Conservation (phyloP, 2,888 invertebrate genomes). For the Heteromurus nitidus region DNA sequence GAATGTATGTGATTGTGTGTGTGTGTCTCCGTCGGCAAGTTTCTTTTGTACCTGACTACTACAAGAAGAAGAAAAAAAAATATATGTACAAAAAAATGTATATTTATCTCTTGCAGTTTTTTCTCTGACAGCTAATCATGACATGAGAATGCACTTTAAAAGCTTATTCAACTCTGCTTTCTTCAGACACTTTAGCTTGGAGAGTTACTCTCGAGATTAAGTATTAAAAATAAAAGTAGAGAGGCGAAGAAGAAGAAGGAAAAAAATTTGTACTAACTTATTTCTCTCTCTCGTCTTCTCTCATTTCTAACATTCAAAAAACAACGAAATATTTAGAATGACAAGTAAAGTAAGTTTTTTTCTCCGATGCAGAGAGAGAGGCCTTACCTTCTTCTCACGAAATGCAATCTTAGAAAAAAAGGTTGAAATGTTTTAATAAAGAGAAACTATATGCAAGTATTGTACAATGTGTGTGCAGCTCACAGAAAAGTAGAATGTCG, state of each 20-base stretch:
- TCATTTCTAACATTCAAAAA: neutral
- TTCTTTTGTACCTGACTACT: too few species aligned
- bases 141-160: constrained; percentile 62
- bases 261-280: neutral
- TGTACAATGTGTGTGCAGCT: neutral
- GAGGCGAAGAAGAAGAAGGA: constrained; percentile 19
- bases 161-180: constrained; percentile 26
- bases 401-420: constrained; percentile 23
- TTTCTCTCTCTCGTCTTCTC: too few species aligned
- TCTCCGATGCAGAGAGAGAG: neutral
- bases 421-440: constrained; percentile 14
- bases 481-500: too few species aligned
- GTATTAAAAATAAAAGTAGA: neutral
- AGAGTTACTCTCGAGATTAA: neutral
- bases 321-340: constrained; percentile 8
- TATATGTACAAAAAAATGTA: constrained; percentile 27
- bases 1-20: constrained; percentile 19
- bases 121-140: constrained; percentile 52
- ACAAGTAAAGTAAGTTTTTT: constrained; percentile 33
- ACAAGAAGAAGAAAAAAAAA: too few species aligned
- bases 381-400: constrained; percentile 19
- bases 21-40: constrained; percentile 18
- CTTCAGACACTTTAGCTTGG: constrained; percentile 7
- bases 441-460: neutral
- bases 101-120: constrained; percentile 47